Base-by-base conservation (phyloP, 2,888 invertebrate genomes). In the Tetheella fluctuosa region DNA sequence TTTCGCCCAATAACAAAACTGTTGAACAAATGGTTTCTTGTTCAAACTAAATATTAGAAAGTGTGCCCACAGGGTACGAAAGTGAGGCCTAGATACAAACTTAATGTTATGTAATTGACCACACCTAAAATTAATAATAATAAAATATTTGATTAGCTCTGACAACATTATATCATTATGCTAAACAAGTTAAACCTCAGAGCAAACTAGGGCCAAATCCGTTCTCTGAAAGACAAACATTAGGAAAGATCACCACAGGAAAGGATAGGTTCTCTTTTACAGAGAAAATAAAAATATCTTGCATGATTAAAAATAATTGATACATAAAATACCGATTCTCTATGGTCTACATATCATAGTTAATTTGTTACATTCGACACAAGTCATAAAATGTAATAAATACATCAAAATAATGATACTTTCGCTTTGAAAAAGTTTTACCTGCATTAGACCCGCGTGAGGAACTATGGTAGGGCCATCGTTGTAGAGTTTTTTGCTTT, bases 41-140 rank as follows among this genome's bases (percentile, higher is more conserved):
- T 48, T 48, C 20, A 48, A 48, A 48, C 48, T 20, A 48, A 34
- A 17, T 48, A 48, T 48, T 48, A 48, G 48, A 48, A 48, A 48
- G 48, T 20, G 20, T 20, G 48, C 48, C 48, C 15, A 48, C 48
- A 13, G 48, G 20, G 8, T 48, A 48, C 20, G 20, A 20, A 48
- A 48, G 48, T 20, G 17, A 17, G 17, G 48, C 20, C 10, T 48
- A 20, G 7, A 39, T 48, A n/a, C 8, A 48, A 8, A 20, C 0
- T 7, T 1, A 1, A 7, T 39, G n/a, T 39, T 48, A 48, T 48
- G 10, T 42, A 48, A 20, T 7, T 48, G 48, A 48, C 48, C 20
- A 20, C 48, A 48, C 10, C 48, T 48, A 13, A 34, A 34, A 34
- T 34, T 34, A 34, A 13, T 34, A 34, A 34, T 2, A 4, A 34